Base-by-base conservation (phyloP, 2,888 invertebrate species). In the Acleris emargana region DNA sequence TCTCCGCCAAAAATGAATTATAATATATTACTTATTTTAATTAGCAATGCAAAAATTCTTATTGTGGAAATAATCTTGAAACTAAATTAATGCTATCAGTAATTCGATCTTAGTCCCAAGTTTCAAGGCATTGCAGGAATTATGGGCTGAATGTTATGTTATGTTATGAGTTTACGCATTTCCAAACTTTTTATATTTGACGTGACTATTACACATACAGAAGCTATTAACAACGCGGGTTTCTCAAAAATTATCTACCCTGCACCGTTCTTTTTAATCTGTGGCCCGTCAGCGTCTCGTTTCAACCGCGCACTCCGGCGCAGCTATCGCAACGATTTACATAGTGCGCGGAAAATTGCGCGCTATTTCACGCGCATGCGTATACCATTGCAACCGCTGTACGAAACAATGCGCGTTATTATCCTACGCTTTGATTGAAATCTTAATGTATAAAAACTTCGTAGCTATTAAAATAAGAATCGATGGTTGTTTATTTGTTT, bases 261-360 rank as follows among this genome's bases (percentile, higher is more conserved):
- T 66, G 52, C 4, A 57, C 64, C 16, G 22, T 5, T 17, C 22
- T 20, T 61, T 61, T 11, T 66, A 22, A 7, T 18, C 52, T 66
- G 61, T 7, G 38, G 38, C 43, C n/a, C 45, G 61, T 42, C 60
- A 54, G 59, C 47, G 61, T 32, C 66, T 66, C 18, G 66, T 61
- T 66, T 57, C 51, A 49, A 18, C 17, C 59, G 25, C 53, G 42
- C 64, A 38, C 60, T 20, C 51, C 57, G 60, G 57, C 66, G 18
- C 66, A 60, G 60, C 54, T 61, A 45, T 60, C 45, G 57, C 51
- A 45, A 22, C 66, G 50, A 64, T 64, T 60, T 66, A 61, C 66
- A 55, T 55, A 55, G 60, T 45, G 47, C 64, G 57, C 60, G 61
- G 43, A 57, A 61, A 60, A 66, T 66, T 61, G 49, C 58, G 52